Evolutionary conservation across 2,113 vertebrate genomes (phyloP).

Genomic region (Aegypius monachus): DNA sequence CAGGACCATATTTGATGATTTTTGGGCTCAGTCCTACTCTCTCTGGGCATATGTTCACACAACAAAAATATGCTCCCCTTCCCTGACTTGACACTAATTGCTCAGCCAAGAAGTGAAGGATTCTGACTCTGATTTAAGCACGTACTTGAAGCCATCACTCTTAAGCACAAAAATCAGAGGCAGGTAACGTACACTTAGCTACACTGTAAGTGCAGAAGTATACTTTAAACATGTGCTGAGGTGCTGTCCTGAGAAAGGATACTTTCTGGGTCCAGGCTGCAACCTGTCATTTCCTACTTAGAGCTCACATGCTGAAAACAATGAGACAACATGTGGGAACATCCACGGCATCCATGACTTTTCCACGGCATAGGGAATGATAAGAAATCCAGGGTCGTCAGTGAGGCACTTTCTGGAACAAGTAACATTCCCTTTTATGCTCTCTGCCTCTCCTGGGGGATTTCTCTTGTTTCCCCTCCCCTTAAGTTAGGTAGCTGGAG

Average conservation of each 20-base stretch:
- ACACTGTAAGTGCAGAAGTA: not conserved
- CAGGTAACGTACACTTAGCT: not conserved
- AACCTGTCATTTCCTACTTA: not conserved
- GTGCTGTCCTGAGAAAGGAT: not conserved
- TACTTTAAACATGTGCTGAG: not conserved
- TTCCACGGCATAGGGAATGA: not conserved
- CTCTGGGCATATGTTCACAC: constrained; percentile 16
- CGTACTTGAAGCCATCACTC: not conserved
- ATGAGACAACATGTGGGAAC: not conserved
- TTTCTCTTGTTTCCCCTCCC: not conserved
- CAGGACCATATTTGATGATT: constrained; percentile 3
- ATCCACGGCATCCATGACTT: fast-evolving
- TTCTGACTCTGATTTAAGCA: constrained; percentile 7
- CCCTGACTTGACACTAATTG: constrained; percentile 16
- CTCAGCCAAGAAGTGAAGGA: constrained; percentile 6
- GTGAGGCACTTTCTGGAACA: not conserved
- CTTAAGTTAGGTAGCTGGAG: not conserved
- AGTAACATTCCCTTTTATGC: not conserved
- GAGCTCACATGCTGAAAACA: not conserved
- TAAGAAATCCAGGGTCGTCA: not conserved
- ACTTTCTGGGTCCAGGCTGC: not conserved
- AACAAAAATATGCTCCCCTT: constrained; percentile 31
- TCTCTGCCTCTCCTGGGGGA: not conserved
- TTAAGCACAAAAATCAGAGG: not conserved
- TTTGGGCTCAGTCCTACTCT: constrained; percentile 18